A percentile compares a stretch with the other conserved stretches of the same genome.
Conservation (phyloP, 92 coral and sea anemone species). For the Anthopleura xanthogrammica region DNA sequence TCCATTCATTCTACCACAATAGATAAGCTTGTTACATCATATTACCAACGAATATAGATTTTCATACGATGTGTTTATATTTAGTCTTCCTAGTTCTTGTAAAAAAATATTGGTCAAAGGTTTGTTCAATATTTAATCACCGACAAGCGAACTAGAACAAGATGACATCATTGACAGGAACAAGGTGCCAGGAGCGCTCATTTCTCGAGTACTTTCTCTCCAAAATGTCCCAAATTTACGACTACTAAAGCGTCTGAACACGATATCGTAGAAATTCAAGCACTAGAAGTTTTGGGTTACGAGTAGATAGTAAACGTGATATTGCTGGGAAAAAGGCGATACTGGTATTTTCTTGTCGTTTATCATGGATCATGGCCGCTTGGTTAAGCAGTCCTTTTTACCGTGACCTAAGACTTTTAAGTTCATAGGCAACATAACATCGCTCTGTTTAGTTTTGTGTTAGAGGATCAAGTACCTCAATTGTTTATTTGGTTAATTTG, state of each 20-base stretch:
- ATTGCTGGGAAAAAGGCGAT: neutral
- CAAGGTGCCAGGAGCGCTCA: neutral
- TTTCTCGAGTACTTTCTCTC: neutral
- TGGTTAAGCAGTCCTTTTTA: neutral
- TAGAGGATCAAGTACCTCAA: no score
- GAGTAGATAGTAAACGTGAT: neutral
- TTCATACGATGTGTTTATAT: neutral
- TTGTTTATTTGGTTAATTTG: neutral
- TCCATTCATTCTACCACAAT: conserved; percentile 13
- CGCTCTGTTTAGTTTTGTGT: no score
- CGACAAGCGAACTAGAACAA: neutral
- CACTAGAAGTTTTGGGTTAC: no score
- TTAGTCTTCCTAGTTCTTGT: neutral
- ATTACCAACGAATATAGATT: neutral
- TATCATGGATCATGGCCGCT: neutral
- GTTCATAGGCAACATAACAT: no score
- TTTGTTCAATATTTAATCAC: neutral
- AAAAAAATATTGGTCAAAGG: neutral
- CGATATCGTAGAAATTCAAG: no score
- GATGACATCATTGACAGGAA: neutral
- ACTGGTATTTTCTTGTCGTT: neutral
- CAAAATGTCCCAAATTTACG: neutral
- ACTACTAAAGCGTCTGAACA: no score
- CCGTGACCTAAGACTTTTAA: neutral
- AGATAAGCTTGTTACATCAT: neutral